Percentiles rank a stretch among this genome's conserved stretches.
Evolutionary conservation across 1,140 invertebrate species (phyloP).

Genomic region (Brevipalpus yothersi): DNA sequence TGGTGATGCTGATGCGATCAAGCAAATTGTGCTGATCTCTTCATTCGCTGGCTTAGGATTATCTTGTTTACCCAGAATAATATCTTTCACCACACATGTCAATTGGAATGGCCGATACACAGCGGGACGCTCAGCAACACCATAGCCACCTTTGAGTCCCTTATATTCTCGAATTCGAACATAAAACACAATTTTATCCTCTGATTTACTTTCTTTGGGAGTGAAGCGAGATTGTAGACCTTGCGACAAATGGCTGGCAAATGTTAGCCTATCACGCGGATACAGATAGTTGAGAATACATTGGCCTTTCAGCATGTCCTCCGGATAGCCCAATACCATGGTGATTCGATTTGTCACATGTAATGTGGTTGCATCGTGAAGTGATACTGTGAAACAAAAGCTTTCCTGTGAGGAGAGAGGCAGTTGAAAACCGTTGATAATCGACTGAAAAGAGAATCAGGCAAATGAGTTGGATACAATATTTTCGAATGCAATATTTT

Average conservation of each 20-base stretch:
- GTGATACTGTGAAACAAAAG: conserved; percentile 11
- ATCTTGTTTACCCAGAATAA: conserved; percentile 9
- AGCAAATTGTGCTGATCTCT: conserved; percentile 10
- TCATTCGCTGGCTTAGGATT: conserved; percentile 6
- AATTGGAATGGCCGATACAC: conserved; percentile 45
- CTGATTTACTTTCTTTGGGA: background rate
- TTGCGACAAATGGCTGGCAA: conserved; percentile 32
- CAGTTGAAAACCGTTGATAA: background rate
- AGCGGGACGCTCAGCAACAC: conserved; percentile 29
- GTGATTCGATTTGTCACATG: conserved; percentile 7
- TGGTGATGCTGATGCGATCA: conserved; percentile 42
- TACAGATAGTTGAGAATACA: conserved; percentile 66
- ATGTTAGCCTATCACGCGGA: conserved; percentile 37
- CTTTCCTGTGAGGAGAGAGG: conserved; percentile 5
- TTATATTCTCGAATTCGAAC: conserved; percentile 26
- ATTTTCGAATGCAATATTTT: background rate
- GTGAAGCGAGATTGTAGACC: conserved; percentile 17
- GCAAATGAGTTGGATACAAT: background rate
- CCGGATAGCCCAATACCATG: conserved; percentile 9
- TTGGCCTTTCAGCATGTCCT: conserved; percentile 49
- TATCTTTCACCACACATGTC: conserved; percentile 26
- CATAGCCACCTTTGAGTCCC: conserved; percentile 30
- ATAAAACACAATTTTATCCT: conserved; percentile 7
- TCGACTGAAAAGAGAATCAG: background rate
- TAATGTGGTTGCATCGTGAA: conserved; percentile 10